Base-by-base conservation (phyloP, 2,113 vertebrate species). In the Chunga burmeisteri region DNA sequence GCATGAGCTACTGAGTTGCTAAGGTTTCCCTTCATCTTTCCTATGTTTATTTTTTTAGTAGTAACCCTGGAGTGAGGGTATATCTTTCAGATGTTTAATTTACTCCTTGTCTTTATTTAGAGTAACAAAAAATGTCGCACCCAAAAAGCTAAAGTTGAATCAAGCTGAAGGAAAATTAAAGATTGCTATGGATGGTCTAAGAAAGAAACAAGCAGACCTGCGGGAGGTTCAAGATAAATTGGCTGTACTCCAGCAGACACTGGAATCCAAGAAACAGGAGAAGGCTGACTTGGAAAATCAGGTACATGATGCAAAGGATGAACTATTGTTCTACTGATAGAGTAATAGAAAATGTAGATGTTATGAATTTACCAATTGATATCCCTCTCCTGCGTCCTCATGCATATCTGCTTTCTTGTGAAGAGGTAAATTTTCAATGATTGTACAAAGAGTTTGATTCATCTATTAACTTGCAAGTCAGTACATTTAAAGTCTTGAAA, bases 251-350 rank as follows among this genome's bases (percentile, higher is more conserved):
- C 98, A 99, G 63, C 83, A 98, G 49, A 98, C 97, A 13, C 93
- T 99, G 21, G 98, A 99, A 53, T 91, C 98, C 40, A 99, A 99
- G 96, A 99, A 99, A 77, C 98, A 97, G 70, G 99, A 99, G 96
- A 99, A 99, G 94, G 98, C 97, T 53, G 98, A 99, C 53, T 95
- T 99, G 52, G 98, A 99, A 97, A 98, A 98, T 95, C 98, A 99
- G 98, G 99, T 99, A 85, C 58, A 44, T 72, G 34, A 66, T 36
- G 38, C 36, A 75, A 67, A 85, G 53, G 19, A 42, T 67, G 17
- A 88, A 25, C 34, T 61, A 4, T 12, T 77, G 20, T 55, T 86
- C 32, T 79, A 18, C 9, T 34, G 34, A 38, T 34, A 84, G 13
- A 71, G 29, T 56, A 67, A 63, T 11, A 61, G 72, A 49, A 83